Evolutionary conservation across 2,113 vertebrate genomes (phyloP).

Genomic region (Thamnophis sirtalis): DNA sequence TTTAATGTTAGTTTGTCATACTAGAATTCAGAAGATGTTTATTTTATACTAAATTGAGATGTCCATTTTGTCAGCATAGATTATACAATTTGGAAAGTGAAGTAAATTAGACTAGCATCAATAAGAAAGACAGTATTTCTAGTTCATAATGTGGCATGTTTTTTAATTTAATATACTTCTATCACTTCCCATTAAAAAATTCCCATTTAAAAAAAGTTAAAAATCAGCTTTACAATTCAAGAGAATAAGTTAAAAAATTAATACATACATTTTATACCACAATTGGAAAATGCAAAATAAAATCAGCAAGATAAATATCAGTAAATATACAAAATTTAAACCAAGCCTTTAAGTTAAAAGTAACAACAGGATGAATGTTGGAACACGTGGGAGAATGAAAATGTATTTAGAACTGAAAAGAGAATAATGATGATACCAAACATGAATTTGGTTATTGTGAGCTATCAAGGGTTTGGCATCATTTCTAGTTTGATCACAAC

Average conservation of each 20-base stretch:
- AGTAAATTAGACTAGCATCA: not conserved
- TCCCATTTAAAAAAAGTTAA: not conserved
- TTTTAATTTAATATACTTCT: not conserved
- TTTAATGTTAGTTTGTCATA: not conserved
- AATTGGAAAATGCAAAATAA: not conserved
- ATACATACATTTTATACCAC: not conserved
- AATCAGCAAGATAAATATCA: not conserved
- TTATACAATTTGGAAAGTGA: not conserved
- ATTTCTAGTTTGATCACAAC: not conserved
- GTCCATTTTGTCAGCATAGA: not conserved
- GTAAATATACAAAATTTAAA: not conserved
- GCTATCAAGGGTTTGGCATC: not conserved
- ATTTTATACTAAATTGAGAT: not conserved
- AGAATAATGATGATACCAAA: not conserved
- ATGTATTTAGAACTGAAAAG: not conserved
- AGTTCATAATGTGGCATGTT: not conserved
- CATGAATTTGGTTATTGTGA: not conserved
- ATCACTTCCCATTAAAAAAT: not conserved
- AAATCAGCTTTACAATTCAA: not conserved
- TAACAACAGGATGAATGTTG: not conserved
- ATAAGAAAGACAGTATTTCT: not conserved
- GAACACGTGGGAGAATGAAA: not conserved
- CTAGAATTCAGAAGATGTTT: not conserved
- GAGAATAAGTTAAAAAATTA: not conserved
- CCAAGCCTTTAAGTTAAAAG: not conserved